Percentiles rank a stretch among this genome's conserved stretches.
Evolutionary conservation across 2,888 invertebrate species (phyloP).

Genomic region (Melanchra persicariae): DNA sequence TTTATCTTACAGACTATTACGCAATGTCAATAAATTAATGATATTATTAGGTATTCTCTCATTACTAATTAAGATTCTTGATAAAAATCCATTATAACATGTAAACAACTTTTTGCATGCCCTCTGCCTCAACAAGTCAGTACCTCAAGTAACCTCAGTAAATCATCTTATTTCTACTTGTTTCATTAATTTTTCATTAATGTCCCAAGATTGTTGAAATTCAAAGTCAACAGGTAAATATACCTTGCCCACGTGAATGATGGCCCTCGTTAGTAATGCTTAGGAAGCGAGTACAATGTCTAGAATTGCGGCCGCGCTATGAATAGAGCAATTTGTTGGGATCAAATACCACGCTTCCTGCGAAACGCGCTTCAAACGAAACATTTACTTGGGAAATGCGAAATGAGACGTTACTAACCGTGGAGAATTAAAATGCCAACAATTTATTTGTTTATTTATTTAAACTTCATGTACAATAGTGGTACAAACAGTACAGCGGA

Average conservation of each 20-base stretch:
- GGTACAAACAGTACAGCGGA: no score
- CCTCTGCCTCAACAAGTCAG: no score
- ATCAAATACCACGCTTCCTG: slow-evolving; percentile 49
- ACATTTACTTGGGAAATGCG: slow-evolving; percentile 21
- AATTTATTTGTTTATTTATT: no score
- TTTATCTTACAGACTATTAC: no score
- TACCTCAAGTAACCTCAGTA: no score
- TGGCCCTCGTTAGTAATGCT: slow-evolving; percentile 26
- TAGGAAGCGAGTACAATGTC: slow-evolving; percentile 28
- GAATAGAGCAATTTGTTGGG: slow-evolving; percentile 60
- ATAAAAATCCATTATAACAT: not conserved
- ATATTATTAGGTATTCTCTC: not conserved
- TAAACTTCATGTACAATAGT: no score
- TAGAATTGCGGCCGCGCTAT: slow-evolving; percentile 46
- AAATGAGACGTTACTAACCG: slow-evolving; percentile 1
- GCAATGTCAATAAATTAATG: not conserved
- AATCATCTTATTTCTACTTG: no score
- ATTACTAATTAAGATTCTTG: slow-evolving; percentile 1
- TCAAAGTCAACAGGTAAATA: slow-evolving; percentile 9
- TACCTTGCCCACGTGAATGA: not conserved
- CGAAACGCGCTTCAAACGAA: slow-evolving; percentile 43
- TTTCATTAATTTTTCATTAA: no score
- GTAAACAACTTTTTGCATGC: no score
- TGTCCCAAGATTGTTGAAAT: no score
- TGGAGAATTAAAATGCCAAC: no score